Evolutionary conservation across 2,113 vertebrate species (phyloP).

Genomic region (Dicaeum eximium): DNA sequence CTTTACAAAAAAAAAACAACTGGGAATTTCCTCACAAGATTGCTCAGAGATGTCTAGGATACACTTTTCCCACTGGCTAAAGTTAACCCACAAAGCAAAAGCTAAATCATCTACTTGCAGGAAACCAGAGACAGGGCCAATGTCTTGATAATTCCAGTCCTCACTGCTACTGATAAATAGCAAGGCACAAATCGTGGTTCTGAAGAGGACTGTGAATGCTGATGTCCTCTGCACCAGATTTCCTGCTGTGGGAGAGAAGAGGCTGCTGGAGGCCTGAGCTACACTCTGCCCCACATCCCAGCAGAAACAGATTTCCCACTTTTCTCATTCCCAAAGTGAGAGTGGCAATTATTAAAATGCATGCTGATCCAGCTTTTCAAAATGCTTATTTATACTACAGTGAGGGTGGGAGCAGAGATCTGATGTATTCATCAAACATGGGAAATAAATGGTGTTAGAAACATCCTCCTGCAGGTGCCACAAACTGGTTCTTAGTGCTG

Average conservation of each 20-base stretch:
- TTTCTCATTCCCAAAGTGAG: neutral
- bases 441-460: neutral
- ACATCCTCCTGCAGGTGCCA: neutral
- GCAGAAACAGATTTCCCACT: neutral
- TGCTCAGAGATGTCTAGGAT: neutral
- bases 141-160: neutral
- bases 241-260: neutral
- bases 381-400: neutral
- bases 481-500: neutral
- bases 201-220: fast-evolving
- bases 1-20: neutral
- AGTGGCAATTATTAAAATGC: neutral
- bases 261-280: neutral
- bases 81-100: neutral
- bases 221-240: neutral
- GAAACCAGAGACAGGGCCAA: neutral
- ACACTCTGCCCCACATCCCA: neutral
- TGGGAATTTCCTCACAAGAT: neutral
- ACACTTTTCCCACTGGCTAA: neutral
- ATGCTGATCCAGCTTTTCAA: neutral
- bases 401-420: neutral
- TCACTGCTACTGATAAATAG: neutral
- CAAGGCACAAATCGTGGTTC: fast-evolving
- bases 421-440: neutral
- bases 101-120: neutral